Conservation (phyloP, 2,888 invertebrate genomes). For the Drosophila sordidula region DNA sequence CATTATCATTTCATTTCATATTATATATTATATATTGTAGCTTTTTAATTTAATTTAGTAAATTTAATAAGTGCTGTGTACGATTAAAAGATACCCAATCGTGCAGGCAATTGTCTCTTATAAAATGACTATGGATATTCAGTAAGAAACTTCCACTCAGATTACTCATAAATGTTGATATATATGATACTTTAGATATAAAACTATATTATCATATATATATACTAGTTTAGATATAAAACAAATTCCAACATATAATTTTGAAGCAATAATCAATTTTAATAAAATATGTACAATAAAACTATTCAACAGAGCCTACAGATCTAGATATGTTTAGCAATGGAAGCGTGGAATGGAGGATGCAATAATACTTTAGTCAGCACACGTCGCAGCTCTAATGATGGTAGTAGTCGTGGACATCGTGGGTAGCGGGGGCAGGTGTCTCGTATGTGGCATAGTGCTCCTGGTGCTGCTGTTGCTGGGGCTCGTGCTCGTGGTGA, state of each 20-base stretch:
- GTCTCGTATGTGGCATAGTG: slow-evolving; percentile 71
- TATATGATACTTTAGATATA: not conserved
- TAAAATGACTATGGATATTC: too few relatives aligned
- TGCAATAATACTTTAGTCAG: slow-evolving; percentile 63
- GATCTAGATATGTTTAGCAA: slow-evolving; percentile 34
- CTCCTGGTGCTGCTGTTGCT: slow-evolving; percentile 61
- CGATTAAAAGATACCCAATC: too few relatives aligned
- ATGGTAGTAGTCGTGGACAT: slow-evolving; percentile 72
- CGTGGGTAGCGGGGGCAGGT: slow-evolving; percentile 65
- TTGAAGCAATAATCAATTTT: slow-evolving; percentile 32
- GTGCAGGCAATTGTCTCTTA: too few relatives aligned
- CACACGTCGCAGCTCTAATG: slow-evolving; percentile 50
- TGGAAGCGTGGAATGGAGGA: slow-evolving; percentile 44
- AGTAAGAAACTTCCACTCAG: not conserved
- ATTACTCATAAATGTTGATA: not conserved
- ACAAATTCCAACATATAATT: not conserved
- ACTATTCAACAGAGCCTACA: slow-evolving; percentile 63
- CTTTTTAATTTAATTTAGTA: too few relatives aligned
- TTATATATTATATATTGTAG: too few relatives aligned
- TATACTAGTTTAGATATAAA: too few relatives aligned
- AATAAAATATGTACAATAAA: slow-evolving; percentile 66
- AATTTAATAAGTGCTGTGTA: too few relatives aligned
- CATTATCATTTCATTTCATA: too few relatives aligned
- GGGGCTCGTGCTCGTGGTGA: slow-evolving; percentile 51
- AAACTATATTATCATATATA: too few relatives aligned